Conservation (phyloP, 2,113 vertebrate genomes). For the Condylura cristata region DNA sequence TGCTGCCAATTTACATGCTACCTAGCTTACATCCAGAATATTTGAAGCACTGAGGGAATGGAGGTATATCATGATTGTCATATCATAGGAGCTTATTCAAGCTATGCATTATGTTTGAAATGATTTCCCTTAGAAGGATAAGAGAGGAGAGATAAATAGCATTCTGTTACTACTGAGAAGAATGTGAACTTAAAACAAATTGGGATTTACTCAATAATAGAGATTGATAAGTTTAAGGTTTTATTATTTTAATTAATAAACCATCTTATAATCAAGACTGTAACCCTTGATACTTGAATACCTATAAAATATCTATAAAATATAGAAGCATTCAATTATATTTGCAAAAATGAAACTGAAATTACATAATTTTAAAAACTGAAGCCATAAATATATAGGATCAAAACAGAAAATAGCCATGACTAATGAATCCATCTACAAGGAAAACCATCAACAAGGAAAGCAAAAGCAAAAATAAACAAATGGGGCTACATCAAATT, state of each 20-base stretch:
- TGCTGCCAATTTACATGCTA: neutral
- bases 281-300: neutral
- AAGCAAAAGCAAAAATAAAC: no score
- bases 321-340: neutral
- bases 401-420: no score
- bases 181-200: neutral
- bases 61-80: neutral
- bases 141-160: rapidly evolving
- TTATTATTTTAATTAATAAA: conserved; percentile 43
- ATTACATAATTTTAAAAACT: neutral
- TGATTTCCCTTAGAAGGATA: neutral
- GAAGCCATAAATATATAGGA: no score
- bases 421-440: no score
- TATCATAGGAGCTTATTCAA: neutral
- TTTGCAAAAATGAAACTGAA: neutral
- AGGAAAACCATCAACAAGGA: no score
- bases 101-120: neutral
- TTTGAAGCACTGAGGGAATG: neutral
- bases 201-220: neutral
- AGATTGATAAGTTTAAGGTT: neutral
- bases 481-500: no score
- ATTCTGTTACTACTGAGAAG: neutral
- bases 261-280: neutral
- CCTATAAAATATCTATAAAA: neutral
- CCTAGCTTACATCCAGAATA: neutral